phyloP scores from a whole-genome alignment of 2,113 vertebrate genomes.

The Phodopus roborovskii region DNA sequence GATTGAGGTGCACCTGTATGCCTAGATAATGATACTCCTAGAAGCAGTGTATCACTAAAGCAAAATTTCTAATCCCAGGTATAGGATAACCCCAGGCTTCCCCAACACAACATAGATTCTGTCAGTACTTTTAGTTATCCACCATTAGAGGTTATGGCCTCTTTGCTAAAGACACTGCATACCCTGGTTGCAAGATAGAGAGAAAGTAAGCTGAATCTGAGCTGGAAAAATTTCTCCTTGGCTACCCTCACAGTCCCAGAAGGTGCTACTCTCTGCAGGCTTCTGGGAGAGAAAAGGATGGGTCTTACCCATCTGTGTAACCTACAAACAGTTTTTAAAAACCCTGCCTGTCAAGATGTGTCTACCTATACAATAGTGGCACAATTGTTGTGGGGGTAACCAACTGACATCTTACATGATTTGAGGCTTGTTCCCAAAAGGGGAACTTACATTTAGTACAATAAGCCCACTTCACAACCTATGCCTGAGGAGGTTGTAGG shows the following conservation, averaged over 20 bases:
- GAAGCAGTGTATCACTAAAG: neutral
- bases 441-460: neutral
- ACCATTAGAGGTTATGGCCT: neutral
- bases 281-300: neutral
- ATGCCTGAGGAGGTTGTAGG: neutral
- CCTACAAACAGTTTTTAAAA: neutral
- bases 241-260: neutral
- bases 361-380: neutral
- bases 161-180: neutral
- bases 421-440: neutral
- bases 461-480: neutral
- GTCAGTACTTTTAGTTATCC: neutral
- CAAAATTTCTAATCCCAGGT: neutral
- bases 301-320: neutral
- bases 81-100: neutral
- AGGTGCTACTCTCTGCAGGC: neutral
- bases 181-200: neutral
- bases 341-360: neutral
- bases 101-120: neutral
- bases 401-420: neutral
- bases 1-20: neutral
- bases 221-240: neutral
- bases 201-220: neutral
- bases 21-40: neutral
- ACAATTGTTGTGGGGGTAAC: neutral